Conservation (phyloP, 2,113 vertebrate species). For the Pygoscelis antarcticus region DNA sequence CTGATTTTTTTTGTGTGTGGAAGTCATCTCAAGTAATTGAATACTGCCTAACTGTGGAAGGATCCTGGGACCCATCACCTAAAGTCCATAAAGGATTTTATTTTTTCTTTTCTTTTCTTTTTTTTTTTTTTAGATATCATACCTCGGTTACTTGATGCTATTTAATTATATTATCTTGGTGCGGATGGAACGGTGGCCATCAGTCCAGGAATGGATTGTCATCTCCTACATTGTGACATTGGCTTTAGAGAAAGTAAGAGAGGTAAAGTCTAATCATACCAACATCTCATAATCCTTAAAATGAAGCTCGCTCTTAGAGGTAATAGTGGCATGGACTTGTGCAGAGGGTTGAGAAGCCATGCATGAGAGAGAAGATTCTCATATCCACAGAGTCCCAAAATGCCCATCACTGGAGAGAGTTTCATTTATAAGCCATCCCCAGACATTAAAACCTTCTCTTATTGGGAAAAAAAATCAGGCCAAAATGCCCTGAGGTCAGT, state of each 20-base stretch:
- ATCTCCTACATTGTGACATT: conserved; percentile 94
- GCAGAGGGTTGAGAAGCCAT: not conserved
- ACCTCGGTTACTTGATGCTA: conserved; percentile 91
- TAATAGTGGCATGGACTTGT: not conserved
- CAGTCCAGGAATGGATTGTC: conserved; percentile 91
- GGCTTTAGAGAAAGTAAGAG: conserved; percentile 92
- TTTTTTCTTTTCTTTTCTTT: not conserved
- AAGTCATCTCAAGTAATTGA: not conserved
- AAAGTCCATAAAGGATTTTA: not conserved
- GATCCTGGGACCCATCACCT: not conserved
- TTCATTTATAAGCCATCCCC: not conserved
- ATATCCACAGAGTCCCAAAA: not conserved
- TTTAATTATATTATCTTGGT: conserved; percentile 98
- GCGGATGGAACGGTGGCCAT: conserved; percentile 94
- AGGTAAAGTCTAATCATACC: conserved; percentile 76
- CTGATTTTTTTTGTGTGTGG: not conserved
- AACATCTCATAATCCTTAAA: not conserved
- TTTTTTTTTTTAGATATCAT: conserved; percentile 83
- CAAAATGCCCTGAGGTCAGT: not conserved
- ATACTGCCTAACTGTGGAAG: not conserved
- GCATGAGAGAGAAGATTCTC: not conserved
- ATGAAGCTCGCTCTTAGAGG: not conserved
- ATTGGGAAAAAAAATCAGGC: not conserved
- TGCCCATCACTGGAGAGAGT: not conserved
- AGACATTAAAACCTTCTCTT: not conserved